phyloP scores from a whole-genome alignment of 2,113 vertebrate genomes.

The Chionomys nivalis region DNA sequence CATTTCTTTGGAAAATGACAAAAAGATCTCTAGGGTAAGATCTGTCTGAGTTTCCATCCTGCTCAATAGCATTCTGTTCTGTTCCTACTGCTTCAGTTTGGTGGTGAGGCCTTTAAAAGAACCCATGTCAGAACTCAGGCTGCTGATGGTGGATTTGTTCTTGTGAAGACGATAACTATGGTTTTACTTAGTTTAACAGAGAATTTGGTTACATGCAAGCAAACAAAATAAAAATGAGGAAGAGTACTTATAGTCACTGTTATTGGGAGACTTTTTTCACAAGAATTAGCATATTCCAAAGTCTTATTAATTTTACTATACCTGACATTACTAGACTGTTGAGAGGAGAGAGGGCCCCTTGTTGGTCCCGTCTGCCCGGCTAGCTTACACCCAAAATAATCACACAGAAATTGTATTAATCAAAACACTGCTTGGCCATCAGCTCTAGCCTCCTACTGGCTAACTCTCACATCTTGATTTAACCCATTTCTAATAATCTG shows the following conservation, averaged over 20 bases:
- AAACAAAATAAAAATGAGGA: conserved; percentile 32
- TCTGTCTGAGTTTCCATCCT: not conserved
- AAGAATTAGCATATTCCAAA: conserved; percentile 52
- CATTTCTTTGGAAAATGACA: conserved; percentile 45
- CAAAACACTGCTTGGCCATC: no score
- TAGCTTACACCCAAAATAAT: no score
- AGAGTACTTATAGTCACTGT: not conserved
- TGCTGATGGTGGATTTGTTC: conserved; percentile 47
- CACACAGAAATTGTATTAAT: no score
- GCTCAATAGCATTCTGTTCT: not conserved
- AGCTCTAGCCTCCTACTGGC: no score
- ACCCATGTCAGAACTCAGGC: not conserved
- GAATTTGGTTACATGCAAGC: not conserved
- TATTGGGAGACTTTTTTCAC: not conserved
- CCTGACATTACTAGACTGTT: not conserved
- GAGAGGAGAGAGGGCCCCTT: no score
- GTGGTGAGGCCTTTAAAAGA: conserved; percentile 34
- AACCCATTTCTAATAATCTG: no score
- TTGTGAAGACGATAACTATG: conserved; percentile 19
- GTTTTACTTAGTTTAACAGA: not conserved
- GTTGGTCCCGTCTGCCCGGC: no score
- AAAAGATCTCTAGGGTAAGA: not conserved
- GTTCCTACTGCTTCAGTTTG: rapidly evolving
- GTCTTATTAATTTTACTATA: not conserved
- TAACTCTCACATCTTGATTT: no score